Conservation (phyloP, 2,797 vertebrate species). For the Diceros bicornis region DNA sequence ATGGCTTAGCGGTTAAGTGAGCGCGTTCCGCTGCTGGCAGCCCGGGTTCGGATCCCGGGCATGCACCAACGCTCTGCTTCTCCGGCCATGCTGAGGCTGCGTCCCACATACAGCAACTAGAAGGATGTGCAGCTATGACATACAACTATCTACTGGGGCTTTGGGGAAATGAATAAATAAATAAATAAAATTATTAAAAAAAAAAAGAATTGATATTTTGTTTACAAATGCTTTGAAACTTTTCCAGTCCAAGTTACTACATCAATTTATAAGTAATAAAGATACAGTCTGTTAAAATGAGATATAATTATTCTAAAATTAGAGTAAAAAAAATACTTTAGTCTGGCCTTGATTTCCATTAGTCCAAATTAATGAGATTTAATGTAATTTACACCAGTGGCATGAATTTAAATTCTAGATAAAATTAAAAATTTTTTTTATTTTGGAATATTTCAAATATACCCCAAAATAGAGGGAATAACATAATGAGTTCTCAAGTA, state of each 20-base stretch:
- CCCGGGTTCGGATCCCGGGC: no score
- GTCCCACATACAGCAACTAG: no score
- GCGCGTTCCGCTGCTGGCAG: no score
- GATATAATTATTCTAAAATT: neutral
- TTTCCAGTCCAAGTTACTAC: neutral
- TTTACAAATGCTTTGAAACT: neutral
- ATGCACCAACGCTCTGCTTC: no score
- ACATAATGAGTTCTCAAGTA: neutral
- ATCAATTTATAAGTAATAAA: neutral
- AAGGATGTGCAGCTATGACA: no score
- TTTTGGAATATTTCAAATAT: neutral
- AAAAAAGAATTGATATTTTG: neutral
- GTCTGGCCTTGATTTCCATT: neutral
- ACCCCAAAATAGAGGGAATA: neutral
- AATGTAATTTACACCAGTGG: neutral
- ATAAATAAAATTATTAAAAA: no score
- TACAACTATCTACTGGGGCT: no score
- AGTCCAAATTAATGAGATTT: neutral
- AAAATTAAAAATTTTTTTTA: neutral
- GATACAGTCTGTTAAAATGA: neutral
- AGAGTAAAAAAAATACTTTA: neutral
- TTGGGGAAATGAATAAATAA: no score
- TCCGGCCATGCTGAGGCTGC: no score
- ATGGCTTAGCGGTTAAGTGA: no score
- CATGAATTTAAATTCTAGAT: constrained; percentile 1